These are phyloP conservation scores for Julus scandinavius DNA, from an alignment of 2,888 invertebrate genomes.

Conservation along the genomic window DNA sequence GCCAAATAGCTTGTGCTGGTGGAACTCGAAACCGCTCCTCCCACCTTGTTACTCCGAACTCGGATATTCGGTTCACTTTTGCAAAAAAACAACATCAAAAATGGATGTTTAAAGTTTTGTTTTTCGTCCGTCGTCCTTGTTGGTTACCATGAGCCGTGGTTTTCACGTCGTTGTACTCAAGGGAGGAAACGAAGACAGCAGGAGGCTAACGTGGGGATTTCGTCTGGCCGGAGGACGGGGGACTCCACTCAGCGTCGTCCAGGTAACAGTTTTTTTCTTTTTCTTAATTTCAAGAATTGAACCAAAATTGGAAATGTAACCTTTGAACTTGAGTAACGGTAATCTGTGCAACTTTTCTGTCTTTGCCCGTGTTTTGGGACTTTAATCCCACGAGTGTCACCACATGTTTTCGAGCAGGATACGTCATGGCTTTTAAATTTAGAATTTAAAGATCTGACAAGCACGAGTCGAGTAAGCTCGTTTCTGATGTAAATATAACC, in stretches of 20 bases:
- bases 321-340: no score
- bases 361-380: no score
- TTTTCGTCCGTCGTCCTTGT: not conserved
- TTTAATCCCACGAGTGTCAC: no score
- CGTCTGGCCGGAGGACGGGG: conserved; percentile 49
- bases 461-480: no score
- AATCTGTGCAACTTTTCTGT: no score
- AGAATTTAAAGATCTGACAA: no score
- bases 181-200: conserved; percentile 25
- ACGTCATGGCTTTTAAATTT: no score
- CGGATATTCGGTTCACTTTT: conserved; percentile 6
- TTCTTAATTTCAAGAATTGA: no score
- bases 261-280: conserved; percentile 28
- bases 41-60: not conserved
- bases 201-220: conserved; percentile 52
- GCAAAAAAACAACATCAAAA: not conserved
- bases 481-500: no score
- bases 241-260: conserved; percentile 49
- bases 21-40: not conserved
- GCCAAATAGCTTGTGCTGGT: not conserved
- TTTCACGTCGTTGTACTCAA: conserved; percentile 48
- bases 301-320: no score
- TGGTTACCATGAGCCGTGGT: conserved; percentile 31
- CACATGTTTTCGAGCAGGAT: no score
- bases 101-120: not conserved